Evolutionary conservation across 2,797 vertebrate genomes (phyloP).

Genomic region (Siniperca obscura): DNA sequence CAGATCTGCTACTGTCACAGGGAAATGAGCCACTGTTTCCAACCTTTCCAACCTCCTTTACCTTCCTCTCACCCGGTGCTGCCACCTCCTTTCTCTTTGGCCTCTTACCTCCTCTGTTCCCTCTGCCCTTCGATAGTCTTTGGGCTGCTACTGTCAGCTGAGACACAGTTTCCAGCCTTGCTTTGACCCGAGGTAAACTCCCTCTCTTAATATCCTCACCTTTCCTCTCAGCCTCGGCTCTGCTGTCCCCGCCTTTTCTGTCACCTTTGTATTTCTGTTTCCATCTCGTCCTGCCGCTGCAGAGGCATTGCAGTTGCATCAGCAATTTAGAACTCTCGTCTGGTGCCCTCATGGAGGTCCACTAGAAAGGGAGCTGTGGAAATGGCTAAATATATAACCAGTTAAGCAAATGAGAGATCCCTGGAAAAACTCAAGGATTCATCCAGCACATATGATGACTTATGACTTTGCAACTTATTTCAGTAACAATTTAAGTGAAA

Average conservation of each 20-base stretch:
- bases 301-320: constrained; percentile 29
- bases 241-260: constrained; percentile 17
- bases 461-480: neutral
- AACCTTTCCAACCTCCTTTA: constrained; percentile 57
- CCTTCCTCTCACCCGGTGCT: constrained; percentile 47
- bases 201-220: constrained; percentile 28
- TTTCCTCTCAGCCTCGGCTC: constrained; percentile 24
- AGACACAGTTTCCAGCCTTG: constrained; percentile 47
- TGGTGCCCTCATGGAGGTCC: constrained; percentile 19
- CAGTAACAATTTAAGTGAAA: neutral
- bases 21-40: constrained; percentile 70
- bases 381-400: neutral
- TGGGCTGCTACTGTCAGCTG: constrained; percentile 22
- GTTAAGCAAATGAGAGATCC: neutral
- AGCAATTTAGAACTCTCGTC: constrained; percentile 2
- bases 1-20: constrained; percentile 56
- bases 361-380: neutral
- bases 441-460: neutral
- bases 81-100: constrained; percentile 27
- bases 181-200: constrained; percentile 41
- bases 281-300: constrained; percentile 1
- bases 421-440: neutral
- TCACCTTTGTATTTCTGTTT: constrained; percentile 50
- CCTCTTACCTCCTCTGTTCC: constrained; percentile 11
- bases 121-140: constrained; percentile 29